phyloP scores from a whole-genome alignment of 2,888 invertebrate genomes.

The Urechis unicinctus region DNA sequence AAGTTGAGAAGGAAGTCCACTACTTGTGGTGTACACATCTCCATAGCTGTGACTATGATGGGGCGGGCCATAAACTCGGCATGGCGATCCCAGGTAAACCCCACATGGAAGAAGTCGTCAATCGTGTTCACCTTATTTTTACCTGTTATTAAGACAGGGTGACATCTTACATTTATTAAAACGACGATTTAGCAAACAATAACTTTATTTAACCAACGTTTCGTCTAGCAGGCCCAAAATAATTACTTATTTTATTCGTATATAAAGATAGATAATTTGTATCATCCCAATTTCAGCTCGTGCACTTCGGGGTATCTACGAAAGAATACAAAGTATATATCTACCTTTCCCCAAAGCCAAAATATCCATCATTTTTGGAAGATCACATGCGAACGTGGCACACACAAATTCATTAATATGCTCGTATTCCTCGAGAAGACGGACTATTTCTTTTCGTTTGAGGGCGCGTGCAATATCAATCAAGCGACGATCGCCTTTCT shows the following conservation, averaged over 20 bases:
- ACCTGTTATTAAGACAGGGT: conserved; percentile 7
- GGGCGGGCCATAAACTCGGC: conserved; percentile 29
- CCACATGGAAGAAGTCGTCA: conserved; percentile 27
- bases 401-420: conserved; percentile 31
- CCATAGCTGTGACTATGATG: conserved; percentile 26
- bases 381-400: conserved; percentile 28
- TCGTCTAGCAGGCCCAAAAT: no score
- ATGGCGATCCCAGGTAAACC: conserved; percentile 26
- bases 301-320: no score
- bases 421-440: conserved; percentile 22
- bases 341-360: conserved; percentile 21
- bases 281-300: no score
- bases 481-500: conserved; percentile 21
- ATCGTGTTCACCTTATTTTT: conserved; percentile 25
- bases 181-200: not conserved
- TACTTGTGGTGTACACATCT: conserved; percentile 25
- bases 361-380: conserved; percentile 25
- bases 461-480: conserved; percentile 23
- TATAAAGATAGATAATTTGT: no score
- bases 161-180: not conserved
- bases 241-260: no score
- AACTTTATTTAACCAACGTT: no score
- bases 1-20: conserved; percentile 27
- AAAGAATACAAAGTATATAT: not conserved
- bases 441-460: conserved; percentile 20